These are phyloP conservation scores for Merodon equestris DNA, from an alignment of 2,888 invertebrate species.

Conservation along the genomic window DNA sequence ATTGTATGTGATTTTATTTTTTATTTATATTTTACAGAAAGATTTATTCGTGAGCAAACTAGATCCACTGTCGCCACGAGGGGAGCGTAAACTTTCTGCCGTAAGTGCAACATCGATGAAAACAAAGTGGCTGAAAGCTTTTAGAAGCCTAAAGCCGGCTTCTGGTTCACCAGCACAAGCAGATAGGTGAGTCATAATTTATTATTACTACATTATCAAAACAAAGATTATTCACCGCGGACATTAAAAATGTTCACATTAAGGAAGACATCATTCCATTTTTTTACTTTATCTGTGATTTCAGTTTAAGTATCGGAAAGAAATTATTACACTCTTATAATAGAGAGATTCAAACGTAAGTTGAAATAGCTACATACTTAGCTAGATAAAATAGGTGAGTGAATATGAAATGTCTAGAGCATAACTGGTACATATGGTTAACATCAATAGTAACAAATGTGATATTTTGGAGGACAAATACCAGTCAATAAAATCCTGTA, in stretches of 20 bases:
- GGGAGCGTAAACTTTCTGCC: constrained; percentile 91
- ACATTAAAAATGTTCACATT: constrained; percentile 40
- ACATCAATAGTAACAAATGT: too few relatives aligned
- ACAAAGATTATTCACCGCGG: constrained; percentile 1
- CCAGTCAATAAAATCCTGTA: too few relatives aligned
- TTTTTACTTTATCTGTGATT: too few relatives aligned
- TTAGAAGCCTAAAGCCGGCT: constrained; percentile 94
- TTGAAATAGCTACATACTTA: too few relatives aligned
- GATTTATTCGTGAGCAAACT: constrained; percentile 90
- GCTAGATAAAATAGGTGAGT: too few relatives aligned
- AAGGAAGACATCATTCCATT: too few relatives aligned
- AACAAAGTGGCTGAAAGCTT: constrained; percentile 98
- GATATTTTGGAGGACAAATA: too few relatives aligned
- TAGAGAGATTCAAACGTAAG: too few relatives aligned
- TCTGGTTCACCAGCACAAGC: constrained; percentile 80
- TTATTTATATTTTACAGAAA: constrained; percentile 82
- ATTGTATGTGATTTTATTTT: constrained; percentile 4
- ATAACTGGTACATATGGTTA: too few relatives aligned
- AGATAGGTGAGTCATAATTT: constrained; percentile 83
- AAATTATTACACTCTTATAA: too few relatives aligned
- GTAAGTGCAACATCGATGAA: constrained; percentile 94
- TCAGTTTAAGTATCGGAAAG: too few relatives aligned
- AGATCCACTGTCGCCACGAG: constrained; percentile 83
- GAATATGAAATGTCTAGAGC: too few relatives aligned
- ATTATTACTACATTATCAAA: constrained; percentile 16